Conservation (phyloP, 2,113 vertebrate genomes). For the Cygnus atratus region DNA sequence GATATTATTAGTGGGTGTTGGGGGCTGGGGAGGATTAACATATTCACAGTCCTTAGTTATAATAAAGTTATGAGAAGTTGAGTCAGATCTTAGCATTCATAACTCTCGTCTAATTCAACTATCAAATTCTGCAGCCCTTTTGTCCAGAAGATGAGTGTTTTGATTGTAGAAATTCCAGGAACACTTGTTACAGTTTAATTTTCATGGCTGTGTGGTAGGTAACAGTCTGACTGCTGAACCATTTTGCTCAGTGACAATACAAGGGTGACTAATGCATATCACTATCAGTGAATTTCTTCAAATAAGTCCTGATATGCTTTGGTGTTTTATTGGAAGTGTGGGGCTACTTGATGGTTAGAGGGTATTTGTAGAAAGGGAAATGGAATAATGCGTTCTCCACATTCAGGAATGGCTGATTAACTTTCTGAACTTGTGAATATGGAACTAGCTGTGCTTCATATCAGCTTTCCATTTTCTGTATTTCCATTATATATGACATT, state of each 20-base stretch:
- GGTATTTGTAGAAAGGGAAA: neutral
- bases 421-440: neutral
- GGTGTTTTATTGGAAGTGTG: neutral
- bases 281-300: neutral
- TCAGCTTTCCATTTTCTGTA: neutral
- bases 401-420: neutral
- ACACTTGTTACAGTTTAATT: slow-evolving; percentile 32
- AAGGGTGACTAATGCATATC: neutral
- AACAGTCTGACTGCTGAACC: neutral
- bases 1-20: neutral
- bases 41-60: neutral
- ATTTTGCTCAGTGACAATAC: neutral
- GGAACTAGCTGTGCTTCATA: neutral
- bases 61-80: neutral
- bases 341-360: neutral
- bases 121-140: slow-evolving; percentile 4
- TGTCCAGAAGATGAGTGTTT: slow-evolving; percentile 20
- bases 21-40: neutral
- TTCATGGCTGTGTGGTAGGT: neutral
- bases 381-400: neutral
- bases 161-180: neutral
- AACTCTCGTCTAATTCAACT: neutral
- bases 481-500: slow-evolving; percentile 23
- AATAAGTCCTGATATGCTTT: neutral
- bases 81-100: neutral